A percentile compares a stretch with the other conserved stretches of the same genome.
Evolutionary conservation across 2,113 vertebrate species (phyloP).

Genomic region (Corvus cornix): DNA sequence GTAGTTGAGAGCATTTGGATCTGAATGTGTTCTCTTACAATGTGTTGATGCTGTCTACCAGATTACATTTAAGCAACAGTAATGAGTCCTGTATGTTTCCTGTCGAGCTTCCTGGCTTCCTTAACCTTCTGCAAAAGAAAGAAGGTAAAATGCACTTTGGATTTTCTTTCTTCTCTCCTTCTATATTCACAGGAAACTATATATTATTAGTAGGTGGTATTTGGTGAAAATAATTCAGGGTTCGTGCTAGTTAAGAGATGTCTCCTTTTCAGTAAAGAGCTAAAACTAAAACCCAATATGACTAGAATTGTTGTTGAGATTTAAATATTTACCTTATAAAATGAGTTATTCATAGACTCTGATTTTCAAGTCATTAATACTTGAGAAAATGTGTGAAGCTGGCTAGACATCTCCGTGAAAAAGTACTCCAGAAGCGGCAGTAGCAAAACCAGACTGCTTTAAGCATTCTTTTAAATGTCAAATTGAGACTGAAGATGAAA

Average conservation of each 20-base stretch:
- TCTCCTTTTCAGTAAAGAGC: neutral
- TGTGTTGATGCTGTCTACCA: neutral
- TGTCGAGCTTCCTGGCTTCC: neutral
- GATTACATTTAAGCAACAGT: neutral
- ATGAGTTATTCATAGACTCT: neutral
- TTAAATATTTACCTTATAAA: neutral
- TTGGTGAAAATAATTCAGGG: neutral
- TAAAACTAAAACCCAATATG: neutral
- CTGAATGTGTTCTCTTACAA: neutral
- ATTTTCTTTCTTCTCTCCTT: neutral
- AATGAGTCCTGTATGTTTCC: neutral
- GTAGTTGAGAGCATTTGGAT: neutral
- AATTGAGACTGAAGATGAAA: neutral
- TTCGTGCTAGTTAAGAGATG: neutral
- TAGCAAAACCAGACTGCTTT: neutral
- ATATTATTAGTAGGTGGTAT: neutral
- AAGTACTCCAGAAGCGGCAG: neutral
- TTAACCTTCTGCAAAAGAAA: neutral
- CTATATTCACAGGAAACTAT: neutral
- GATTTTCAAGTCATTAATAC: neutral
- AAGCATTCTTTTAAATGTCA: neutral
- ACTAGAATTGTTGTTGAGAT: neutral
- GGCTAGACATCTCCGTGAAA: neutral
- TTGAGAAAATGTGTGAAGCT: neutral
- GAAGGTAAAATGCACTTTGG: neutral